Evolutionary conservation across 2,113 vertebrate species (phyloP), one percentile per base, ranked within the genome.

Genomic region (Nerophis ophidion): DNA sequence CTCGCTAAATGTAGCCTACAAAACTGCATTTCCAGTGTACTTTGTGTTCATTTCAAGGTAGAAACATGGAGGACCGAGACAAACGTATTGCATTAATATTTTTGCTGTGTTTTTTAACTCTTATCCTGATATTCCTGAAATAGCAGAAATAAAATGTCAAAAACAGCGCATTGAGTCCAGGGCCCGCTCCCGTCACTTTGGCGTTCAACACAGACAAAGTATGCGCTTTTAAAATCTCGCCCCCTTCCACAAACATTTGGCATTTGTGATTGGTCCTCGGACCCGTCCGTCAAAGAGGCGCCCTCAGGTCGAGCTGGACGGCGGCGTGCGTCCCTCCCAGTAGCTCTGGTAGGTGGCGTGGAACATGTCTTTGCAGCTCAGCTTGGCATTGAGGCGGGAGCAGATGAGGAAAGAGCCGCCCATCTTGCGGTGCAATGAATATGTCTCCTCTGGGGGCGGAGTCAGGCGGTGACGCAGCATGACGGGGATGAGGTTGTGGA

Each of bases 381-480:
- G 92, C 74, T 90, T 87, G 13, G 95, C 94, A 56, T 93, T 84
- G 50, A 99, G 91, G 79, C 93, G 94, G 66, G 95, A 95, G 86
- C 97, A 99, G 87, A 99, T 98, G 47, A 99, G 95, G 83, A 99
- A 99, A 4, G 97, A 98, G 60, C 97, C 97, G 0, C 95, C 95
- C 97, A 99, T 99, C 87, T 99, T 99, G 36, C 97, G 89, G 82
- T 99, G 97, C 42, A 99, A 91, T 0, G 97, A 99, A 78, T 99
- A 99, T 13, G 96, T 98, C 84, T 99, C 97, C 84, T 97, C 94
- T 0, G 97, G 97, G 0, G 97, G 96, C 1, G 97, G 97, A 11
- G 95, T 55, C 1, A 99, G 93, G 3, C 96, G 90, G 62, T 98
- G 95, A 75, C 89, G 96, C 69, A 99, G 87, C 97, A 99, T 99